These are phyloP conservation scores for Coptodon rendalli DNA, from an alignment of 2,113 vertebrate species.

Conservation along the genomic window DNA sequence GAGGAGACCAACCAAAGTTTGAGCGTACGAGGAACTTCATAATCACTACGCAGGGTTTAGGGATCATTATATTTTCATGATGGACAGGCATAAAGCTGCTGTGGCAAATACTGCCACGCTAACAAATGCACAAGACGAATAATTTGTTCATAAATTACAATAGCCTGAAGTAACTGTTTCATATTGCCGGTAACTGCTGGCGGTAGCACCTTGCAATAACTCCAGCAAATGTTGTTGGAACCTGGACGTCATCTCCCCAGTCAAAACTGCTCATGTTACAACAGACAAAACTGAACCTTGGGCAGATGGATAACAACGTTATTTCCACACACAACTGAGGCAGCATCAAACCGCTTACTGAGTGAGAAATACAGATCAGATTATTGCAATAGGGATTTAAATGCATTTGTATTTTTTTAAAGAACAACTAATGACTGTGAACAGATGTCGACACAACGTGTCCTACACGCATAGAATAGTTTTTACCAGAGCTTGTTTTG, in stretches of 20 bases:
- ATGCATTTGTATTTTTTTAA: background rate
- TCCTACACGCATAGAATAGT: background rate
- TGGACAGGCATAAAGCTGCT: background rate
- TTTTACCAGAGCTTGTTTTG: background rate
- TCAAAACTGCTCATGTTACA: background rate
- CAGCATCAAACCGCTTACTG: background rate
- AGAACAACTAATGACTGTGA: background rate
- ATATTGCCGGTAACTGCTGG: background rate
- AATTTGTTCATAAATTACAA: background rate
- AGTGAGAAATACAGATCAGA: background rate
- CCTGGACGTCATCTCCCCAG: background rate
- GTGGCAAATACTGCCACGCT: background rate
- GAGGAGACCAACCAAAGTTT: background rate
- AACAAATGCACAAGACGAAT: background rate
- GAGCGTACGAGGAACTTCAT: background rate
- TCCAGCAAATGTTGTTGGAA: background rate
- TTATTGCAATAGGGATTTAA: background rate
- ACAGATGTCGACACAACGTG: background rate
- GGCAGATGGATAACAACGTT: background rate
- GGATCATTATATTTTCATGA: rapidly evolving
- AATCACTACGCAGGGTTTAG: background rate
- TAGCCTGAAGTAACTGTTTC: background rate
- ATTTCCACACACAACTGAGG: background rate
- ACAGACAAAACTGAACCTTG: background rate
- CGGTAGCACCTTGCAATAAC: background rate